Percentiles rank a stretch among this genome's conserved stretches.
These are phyloP conservation scores for Heteractis magnifica DNA, from an alignment of 92 coral and sea anemone species.

Conservation along the genomic window DNA sequence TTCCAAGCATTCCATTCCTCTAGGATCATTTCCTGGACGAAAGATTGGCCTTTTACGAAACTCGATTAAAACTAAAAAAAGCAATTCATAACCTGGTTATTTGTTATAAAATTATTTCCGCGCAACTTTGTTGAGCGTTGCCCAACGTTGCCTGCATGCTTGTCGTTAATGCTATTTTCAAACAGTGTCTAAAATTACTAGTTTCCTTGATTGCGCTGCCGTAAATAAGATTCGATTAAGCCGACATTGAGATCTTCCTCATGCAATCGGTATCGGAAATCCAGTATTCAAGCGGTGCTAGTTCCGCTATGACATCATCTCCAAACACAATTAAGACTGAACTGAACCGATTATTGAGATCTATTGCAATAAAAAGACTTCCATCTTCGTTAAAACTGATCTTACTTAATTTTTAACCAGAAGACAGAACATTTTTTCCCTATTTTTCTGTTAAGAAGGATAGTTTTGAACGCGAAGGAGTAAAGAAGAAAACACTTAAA, in stretches of 20 bases:
- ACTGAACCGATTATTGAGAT: too few species aligned
- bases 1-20: background rate
- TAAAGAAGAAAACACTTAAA: too few species aligned
- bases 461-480: too few species aligned
- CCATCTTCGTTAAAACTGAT: too few species aligned
- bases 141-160: background rate
- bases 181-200: background rate
- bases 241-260: background rate
- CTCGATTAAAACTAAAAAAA: background rate
- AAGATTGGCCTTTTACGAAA: background rate
- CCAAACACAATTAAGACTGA: background rate
- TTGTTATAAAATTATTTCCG: background rate
- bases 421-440: too few species aligned
- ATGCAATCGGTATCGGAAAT: background rate
- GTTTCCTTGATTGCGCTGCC: background rate
- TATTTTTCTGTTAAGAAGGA: too few species aligned
- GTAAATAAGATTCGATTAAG: background rate
- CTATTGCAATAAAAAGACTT: too few species aligned
- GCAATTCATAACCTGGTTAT: too few species aligned
- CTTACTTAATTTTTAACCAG: too few species aligned
- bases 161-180: background rate
- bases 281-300: background rate
- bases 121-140: background rate
- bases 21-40: background rate
- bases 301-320: constrained; percentile 2